phyloP scores from a whole-genome alignment of 2,797 vertebrate genomes.

The Pelodytes ibericus region DNA sequence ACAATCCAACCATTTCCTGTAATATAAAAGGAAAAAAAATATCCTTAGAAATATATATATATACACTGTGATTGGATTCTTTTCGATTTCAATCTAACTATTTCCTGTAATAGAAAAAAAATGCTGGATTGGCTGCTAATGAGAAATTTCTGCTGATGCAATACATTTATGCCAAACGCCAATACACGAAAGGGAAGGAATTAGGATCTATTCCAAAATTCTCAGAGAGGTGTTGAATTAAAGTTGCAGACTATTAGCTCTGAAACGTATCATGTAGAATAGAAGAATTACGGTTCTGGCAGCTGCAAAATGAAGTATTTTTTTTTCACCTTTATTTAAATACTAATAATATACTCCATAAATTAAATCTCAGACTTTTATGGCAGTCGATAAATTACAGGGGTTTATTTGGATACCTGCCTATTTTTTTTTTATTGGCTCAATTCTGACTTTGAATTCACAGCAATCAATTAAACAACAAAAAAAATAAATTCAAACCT shows the following conservation, averaged over 20 bases:
- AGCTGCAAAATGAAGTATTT: conserved; percentile 3
- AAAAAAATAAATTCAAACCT: background rate
- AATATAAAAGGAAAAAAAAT: too few relatives aligned
- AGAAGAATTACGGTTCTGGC: conserved; percentile 27
- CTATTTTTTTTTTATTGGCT: conserved; percentile 31
- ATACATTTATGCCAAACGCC: conserved; percentile 38
- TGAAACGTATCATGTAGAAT: conserved; percentile 50
- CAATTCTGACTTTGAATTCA: background rate
- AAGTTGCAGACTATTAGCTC: conserved; percentile 64
- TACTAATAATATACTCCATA: background rate
- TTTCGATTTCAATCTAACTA: too few relatives aligned
- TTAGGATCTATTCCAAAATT: conserved; percentile 53
- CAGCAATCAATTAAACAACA: too few relatives aligned
- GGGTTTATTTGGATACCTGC: conserved; percentile 16
- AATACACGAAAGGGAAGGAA: conserved; percentile 49
- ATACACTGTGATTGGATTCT: too few relatives aligned
- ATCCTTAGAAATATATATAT: too few relatives aligned
- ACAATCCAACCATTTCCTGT: too few relatives aligned
- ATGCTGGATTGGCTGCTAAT: conserved; percentile 8
- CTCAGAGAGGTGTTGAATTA: conserved; percentile 58
- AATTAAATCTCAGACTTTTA: conserved; percentile 15
- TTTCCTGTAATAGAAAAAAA: conserved; percentile 25
- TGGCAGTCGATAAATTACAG: conserved; percentile 7
- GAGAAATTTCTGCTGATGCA: conserved; percentile 55
- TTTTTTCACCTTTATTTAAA: background rate